Conservation (phyloP, 2,113 vertebrate genomes). For the Etia nguti region DNA sequence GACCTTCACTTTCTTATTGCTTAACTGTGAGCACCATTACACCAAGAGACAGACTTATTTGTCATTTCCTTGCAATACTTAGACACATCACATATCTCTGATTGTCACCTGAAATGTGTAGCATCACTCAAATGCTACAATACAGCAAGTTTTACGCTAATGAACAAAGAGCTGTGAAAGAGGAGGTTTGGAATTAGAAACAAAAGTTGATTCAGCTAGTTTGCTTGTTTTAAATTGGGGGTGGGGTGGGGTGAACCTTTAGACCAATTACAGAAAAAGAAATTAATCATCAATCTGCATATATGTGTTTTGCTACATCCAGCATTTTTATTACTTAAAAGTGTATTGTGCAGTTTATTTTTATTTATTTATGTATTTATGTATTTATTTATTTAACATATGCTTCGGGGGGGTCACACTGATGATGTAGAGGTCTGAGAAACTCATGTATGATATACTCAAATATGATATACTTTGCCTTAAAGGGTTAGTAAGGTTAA, state of each 20-base stretch:
- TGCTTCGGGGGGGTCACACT: neutral
- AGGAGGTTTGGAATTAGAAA: neutral
- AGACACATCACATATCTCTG: neutral
- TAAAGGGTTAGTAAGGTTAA: neutral
- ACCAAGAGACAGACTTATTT: neutral
- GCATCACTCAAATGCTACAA: neutral
- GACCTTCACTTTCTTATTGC: neutral
- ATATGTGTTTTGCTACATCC: neutral
- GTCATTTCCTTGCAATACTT: neutral
- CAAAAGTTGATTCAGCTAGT: neutral
- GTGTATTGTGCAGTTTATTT: neutral
- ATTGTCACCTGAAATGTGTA: neutral
- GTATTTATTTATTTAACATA: no score
- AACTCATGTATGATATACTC: neutral
- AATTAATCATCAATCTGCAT: neutral
- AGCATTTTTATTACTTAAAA: neutral
- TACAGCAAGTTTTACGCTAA: neutral
- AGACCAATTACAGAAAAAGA: neutral
- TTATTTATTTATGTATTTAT: neutral
- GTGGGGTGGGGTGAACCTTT: neutral
- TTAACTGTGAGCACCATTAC: neutral
- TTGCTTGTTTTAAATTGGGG: neutral
- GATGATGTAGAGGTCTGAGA: fast-evolving
- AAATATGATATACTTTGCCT: neutral
- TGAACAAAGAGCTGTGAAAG: neutral